Base-by-base conservation (phyloP, 2,797 vertebrate genomes). In the Apodemus agrarius region DNA sequence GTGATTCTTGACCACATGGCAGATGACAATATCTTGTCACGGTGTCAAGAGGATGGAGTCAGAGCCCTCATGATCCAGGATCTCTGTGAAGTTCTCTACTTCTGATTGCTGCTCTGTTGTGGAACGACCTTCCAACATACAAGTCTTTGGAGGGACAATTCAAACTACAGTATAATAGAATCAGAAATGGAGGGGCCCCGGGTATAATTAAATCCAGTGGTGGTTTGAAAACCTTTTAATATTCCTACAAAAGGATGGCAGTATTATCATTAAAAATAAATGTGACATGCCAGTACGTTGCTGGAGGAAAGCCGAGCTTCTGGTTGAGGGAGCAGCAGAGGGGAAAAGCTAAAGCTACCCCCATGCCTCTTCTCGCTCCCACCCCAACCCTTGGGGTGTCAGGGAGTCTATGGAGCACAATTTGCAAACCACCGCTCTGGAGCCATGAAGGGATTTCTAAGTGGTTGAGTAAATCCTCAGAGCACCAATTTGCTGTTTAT, bases 351-450 rank as follows among this genome's bases (percentile, higher is more conserved):
- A 31, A 90, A n/a, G 46, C 19, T 43, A 37, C 49, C 14, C 4
- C 37, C 12, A n/a, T 90, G 46, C 76, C 74, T 94, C 46, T 89
- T 0, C 85, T 69, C 34, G 8, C 75, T 31, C 34, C 40, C 9
- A 65, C 13, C 11, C 29, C 4, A 37, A 4, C n/a, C 46, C 59
- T 84, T 6, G 37, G 90, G 6, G 31, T 76, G 34, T 46, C 17
- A 46, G 14, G 52, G 74, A 10, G 8, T 96, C 74, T 67, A 29
- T 63, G 85, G 49, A 61, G 67, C 57, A 92, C 63, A 43, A 2
- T 74, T 83, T 76, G 67, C 84, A 90, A 97, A 87, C 69, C 75
- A 75, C 37, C 74, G 78, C n/a, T 95, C 82, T 78, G 61, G n/a
- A 74, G 78, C 31, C 46, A 75, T 75, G 46, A 74, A 43, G 81